These are phyloP conservation scores for Phataginus tricuspis DNA, from an alignment of 2,797 vertebrate genomes.

Conservation along the genomic window DNA sequence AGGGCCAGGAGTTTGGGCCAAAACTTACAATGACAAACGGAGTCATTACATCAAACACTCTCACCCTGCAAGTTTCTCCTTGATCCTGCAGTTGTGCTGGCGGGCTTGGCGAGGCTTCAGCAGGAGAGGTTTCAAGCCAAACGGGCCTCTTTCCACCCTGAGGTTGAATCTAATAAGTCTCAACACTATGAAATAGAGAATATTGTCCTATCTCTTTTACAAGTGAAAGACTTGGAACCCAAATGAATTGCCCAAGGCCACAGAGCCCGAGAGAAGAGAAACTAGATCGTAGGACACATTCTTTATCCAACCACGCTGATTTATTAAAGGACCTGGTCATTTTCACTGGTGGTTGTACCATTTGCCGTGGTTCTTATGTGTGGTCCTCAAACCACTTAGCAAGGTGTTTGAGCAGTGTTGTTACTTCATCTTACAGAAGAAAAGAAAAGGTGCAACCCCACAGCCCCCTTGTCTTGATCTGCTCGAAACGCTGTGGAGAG, in stretches of 20 bases:
- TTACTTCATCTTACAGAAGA: background rate
- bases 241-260: background rate
- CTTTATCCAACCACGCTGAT: background rate
- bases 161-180: background rate
- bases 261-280: background rate
- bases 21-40: background rate
- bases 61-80: background rate
- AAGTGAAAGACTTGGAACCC: background rate
- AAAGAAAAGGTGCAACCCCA: background rate
- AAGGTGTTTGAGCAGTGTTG: background rate
- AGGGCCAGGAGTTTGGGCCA: background rate
- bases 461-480: background rate
- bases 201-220: background rate
- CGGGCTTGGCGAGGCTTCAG: background rate
- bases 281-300: too few relatives aligned
- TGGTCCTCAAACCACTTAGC: background rate
- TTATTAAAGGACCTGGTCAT: background rate
- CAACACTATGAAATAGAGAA: background rate
- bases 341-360: background rate
- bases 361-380: background rate
- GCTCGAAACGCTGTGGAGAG: background rate
- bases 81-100: background rate
- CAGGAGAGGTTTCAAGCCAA: background rate
- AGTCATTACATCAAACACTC: background rate
- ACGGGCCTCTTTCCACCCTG: background rate